Evolutionary conservation across 2,888 invertebrate genomes (phyloP), one percentile per base, ranked within the genome.

Genomic region (Diaperis boleti): DNA sequence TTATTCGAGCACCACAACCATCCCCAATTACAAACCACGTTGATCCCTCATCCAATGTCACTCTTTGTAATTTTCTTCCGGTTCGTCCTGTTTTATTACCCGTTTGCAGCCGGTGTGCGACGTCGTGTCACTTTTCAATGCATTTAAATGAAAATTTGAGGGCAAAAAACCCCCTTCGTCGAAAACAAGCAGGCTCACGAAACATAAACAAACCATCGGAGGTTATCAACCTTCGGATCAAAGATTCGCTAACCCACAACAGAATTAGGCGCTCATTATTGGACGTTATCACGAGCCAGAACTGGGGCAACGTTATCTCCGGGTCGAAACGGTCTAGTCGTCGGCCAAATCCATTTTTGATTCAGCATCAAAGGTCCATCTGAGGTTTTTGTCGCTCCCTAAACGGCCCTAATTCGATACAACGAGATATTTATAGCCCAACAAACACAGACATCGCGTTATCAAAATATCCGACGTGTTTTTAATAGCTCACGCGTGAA

Each of bases 111-210:
- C n/a, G n/a, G n/a, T n/a, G 42, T 54, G 18, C 49, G 59, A 41
- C 15, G 31, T 31, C 31, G 22, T 29, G 49, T 39, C 49, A 59
- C 41, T 49, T 49, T 57, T 59, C 59, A 49, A 59, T 59, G 59
- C 59, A 59, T 59, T 49, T 59, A 59, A 59, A 59, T 59, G 17
- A 59, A 59, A 59, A 59, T 59, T 59, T 59, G 47, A 59, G 59
- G 49, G 49, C 49, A 49, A 59, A 49, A 49, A 49, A n/a, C n/a
- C n/a, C n/a, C 59, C 59, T 49, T 20, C 47, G 45, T 5, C 22
- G 33, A 59, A 59, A 59, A 33, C 47, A 47, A 59, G 49, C 22
- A 17, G 29, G 39, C 39, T 35, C 15, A 35, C 35, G 35, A 45
- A 57, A 59, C 56, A 54, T 62, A 62, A 62, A 62, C 56, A 62